Conservation (phyloP, 2,797 vertebrate genomes). For the Thaleichthys pacificus region DNA sequence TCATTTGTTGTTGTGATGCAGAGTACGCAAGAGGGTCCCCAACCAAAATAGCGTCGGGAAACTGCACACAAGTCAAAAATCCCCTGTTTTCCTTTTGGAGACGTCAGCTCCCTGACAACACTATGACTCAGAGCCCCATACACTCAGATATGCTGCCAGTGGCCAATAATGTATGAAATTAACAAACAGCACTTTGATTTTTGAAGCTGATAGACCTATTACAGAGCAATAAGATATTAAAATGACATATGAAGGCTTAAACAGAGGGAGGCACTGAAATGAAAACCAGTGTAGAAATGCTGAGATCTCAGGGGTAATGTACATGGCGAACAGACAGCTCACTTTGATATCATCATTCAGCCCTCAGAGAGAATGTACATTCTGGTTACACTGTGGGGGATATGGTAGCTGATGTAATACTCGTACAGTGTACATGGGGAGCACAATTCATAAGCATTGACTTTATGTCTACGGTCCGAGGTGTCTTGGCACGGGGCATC, state of each 20-base stretch:
- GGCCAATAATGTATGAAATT: conserved; percentile 41
- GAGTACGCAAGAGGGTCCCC: conserved; percentile 31
- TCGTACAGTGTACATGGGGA: too few species aligned
- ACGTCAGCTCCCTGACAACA: conserved; percentile 64
- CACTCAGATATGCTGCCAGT: conserved; percentile 47
- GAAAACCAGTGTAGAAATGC: conserved; percentile 59
- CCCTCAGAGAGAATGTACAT: conserved; percentile 15
- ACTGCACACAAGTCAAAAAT: conserved; percentile 61
- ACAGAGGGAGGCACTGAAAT: conserved; percentile 52
- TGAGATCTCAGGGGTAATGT: conserved; percentile 66
- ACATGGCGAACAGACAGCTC: conserved; percentile 63
- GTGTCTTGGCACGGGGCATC: conserved; percentile 15
- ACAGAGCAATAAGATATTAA: conserved; percentile 24
- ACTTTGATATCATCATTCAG: conserved; percentile 54
- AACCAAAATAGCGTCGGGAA: conserved; percentile 60
- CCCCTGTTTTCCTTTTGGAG: conserved; percentile 50
- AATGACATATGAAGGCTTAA: conserved; percentile 36
- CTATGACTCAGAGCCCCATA: conserved; percentile 50
- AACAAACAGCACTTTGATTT: conserved; percentile 42
- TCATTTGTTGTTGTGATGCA: conserved; percentile 61
- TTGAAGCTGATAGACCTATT: conserved; percentile 50
- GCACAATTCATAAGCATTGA: conserved; percentile 17
- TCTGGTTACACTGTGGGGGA: conserved; percentile 32
- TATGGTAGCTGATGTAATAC: conserved; percentile 35
- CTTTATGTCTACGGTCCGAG: conserved; percentile 22